Evolutionary conservation across 1,140 invertebrate genomes (phyloP), one percentile per base, ranked within the genome.

Genomic region (Brachionus calyciflorus): DNA sequence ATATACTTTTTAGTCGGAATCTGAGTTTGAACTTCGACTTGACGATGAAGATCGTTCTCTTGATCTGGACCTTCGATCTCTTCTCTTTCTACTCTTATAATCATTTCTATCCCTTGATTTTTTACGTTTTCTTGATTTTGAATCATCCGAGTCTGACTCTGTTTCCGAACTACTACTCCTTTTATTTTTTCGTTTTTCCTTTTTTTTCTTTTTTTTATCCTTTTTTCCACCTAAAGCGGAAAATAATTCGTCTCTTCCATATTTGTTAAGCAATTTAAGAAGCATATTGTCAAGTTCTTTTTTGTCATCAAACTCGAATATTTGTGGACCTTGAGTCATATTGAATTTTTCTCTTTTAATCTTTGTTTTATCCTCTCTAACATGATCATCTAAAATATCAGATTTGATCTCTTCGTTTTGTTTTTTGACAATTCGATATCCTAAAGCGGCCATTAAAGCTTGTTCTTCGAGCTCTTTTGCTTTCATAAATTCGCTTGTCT

Each of bases 401-500:
- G 4, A 5, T 14, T 73, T 37, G 12, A 41, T 33, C 24, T 55
- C 33, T 51, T 73, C 33, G 49, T 51, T 41, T 1, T 73, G 46
- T 73, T 73, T 73, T 51, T 73, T 73, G n/a, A 55, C 21, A 19
- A 73, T 21, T 37, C 69, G 44, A n/a, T 73, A 73, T 1, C 73
- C 73, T 7, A 76, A 26, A 3, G 73, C 73, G 1, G 73, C 73
- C 73, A 76, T 76, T 9, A 76, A 12, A 12, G 73, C 73, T 14
- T 60, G 19, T 28, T 76, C 73, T 57, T 76, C 73, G n/a, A 57
- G 6, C 19, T 76, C 49, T 76, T 76, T 76, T 1, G 73, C 73
- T 33, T 37, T n/a, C 28, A 26, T 10, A 33, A 76, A 76, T 48
- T 76, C 73, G n/a, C 6, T 51, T 14, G 14, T 17, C n/a, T 37